Evolutionary conservation across 2,113 vertebrate species (phyloP), one percentile per base, ranked within the genome.

Genomic region (Orthochromis malagaraziensis): DNA sequence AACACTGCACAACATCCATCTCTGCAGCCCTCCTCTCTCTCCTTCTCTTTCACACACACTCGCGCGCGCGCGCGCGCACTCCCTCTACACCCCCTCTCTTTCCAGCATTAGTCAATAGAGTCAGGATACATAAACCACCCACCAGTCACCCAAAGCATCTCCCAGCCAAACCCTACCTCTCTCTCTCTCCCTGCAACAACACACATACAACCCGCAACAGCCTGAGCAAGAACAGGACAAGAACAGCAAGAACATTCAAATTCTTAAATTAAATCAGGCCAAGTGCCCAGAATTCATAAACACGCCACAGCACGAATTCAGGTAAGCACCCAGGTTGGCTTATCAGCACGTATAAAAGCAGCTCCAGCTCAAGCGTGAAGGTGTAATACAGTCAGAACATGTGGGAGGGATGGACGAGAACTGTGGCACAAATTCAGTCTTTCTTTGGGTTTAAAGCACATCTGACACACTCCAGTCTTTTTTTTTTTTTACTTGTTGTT

Each of bases 91-190:
- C 70, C 83, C 92, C 90, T 88, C 89, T 79, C 85, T 88, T 54
- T 53, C 83, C 83, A 92, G 89, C 86, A 92, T 95, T 93, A 93
- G 88, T 94, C 93, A 93, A 93, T 87, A 93, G 75, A 94, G 92
- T 84, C 87, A 91, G 92, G 88, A 88, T 82, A 51, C 90, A 92
- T 91, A 91, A 91, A 90, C 89, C 93, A 92, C 92, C 93, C 91
- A 92, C 91, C 92, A 91, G 88, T 87, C 88, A 88, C 80, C 91
- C 84, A 80, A 85, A 87, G 65, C 88, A 75, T 70, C 87, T 87
- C 73, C 65, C 33, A 35, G 35, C 70, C 88, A 45, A 82, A 63
- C 54, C 80, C 58, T 35, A 38, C 60, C 42, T 31, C n/a, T 83
- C 24, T 80, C 24, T 29, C 7, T 58, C 29, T 26, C 58, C 5